Percentiles rank a stretch among this genome's conserved stretches.
phyloP scores from a whole-genome alignment of 2,888 invertebrate genomes.

The Bimastos eiseni region DNA sequence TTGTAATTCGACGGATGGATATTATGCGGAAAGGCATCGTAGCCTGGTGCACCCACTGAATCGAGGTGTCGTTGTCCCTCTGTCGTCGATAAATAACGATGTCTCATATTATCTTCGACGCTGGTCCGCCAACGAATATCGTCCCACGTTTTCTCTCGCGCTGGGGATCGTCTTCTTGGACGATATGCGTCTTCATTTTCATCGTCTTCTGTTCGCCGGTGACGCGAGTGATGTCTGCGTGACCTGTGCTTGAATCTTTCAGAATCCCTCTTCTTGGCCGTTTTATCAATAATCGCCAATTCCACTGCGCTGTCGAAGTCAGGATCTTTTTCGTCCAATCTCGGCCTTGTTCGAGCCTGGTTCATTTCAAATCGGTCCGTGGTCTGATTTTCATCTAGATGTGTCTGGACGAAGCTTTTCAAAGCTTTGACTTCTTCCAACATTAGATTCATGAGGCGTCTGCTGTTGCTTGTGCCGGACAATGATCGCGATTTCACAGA shows the following conservation, averaged over 20 bases:
- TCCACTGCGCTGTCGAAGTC: background rate
- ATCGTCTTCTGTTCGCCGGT: background rate
- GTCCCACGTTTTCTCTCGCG: background rate
- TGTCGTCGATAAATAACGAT: background rate
- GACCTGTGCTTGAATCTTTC: background rate
- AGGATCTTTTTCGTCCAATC: background rate
- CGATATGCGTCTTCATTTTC: background rate
- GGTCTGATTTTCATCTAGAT: background rate
- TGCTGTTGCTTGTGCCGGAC: background rate
- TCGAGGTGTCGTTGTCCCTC: background rate
- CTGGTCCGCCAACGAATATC: background rate
- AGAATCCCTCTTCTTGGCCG: background rate
- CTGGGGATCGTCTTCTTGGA: background rate
- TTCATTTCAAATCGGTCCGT: background rate
- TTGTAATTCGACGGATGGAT: background rate
- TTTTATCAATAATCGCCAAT: background rate
- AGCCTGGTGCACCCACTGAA: background rate
- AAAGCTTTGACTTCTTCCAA: background rate
- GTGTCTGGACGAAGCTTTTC: slow-evolving; percentile 13
- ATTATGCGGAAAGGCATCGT: background rate
- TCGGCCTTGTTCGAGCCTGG: background rate
- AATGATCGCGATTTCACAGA: background rate
- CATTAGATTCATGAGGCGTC: background rate
- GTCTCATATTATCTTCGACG: background rate
- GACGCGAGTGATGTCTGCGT: background rate